Base-by-base conservation (phyloP, 2,113 vertebrate genomes). In the Nothobranchius furzeri region DNA sequence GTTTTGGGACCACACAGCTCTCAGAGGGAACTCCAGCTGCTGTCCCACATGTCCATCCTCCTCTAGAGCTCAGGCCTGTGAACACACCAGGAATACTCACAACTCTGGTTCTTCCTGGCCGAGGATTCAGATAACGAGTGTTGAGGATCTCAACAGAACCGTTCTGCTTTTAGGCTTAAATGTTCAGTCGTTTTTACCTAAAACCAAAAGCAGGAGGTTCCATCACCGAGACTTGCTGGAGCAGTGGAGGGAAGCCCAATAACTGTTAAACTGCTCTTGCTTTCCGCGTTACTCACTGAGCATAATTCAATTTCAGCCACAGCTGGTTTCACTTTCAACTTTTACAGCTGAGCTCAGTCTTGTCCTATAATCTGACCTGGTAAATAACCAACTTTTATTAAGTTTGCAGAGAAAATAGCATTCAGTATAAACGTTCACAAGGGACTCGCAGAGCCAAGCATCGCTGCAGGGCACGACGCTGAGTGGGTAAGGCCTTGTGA, bases 351-450 rank as follows among this genome's bases (percentile, higher is more conserved):
- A 81, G 86, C 84, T 90, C 87, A 84, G 85, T 90, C 91, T 76
- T 62, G 82, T 91, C 86, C 81, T 76, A 91, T 90, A 90, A 91
- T 84, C 83, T 77, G 81, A 88, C 88, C 91, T 85, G 88, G 91
- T 92, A 93, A 93, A 92, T 91, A 93, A 92, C 85, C 78, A 49
- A 64, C 75, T 90, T 92, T 92, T 92, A 93, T 93, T 92, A 87
- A 85, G 90, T 93, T 93, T 92, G 86, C 81, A 88, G 88, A 91
- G 87, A 90, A 93, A 92, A 92, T 77, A 91, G 75, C 50, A 43
- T 84, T 85, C 84, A 86, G 78, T 78, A 63, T 87, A 91, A 91
- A 89, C 75, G 83, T 84, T 70, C 71, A 66, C 66, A n/a, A 65
- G 73, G 73, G 70, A 78, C 67, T 49, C 17, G 12, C 76, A 30